Conservation (phyloP, 2,888 invertebrate genomes). For the Hololepta plana region DNA sequence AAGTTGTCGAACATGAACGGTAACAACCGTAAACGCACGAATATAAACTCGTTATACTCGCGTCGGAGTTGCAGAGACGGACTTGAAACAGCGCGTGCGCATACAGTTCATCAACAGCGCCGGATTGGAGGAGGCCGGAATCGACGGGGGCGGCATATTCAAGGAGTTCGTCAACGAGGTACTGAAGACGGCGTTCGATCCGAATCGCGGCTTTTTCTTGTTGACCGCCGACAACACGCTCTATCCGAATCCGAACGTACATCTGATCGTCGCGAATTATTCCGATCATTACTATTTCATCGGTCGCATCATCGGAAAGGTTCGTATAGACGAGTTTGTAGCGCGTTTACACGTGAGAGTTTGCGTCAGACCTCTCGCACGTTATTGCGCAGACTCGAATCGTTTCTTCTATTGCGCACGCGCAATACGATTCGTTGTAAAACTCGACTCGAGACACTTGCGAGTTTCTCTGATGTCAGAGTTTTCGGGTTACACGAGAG, state of each 20-base stretch:
- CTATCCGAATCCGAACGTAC: constrained; percentile 90
- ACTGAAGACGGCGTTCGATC: constrained; percentile 89
- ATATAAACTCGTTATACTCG: neutral
- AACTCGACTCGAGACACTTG: too few relatives aligned
- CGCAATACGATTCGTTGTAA: too few relatives aligned
- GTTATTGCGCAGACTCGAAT: too few relatives aligned
- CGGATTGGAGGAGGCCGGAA: constrained; percentile 88
- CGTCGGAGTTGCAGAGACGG: constrained; percentile 47
- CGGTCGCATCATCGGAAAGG: constrained; percentile 86
- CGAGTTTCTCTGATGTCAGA: too few relatives aligned
- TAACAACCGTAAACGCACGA: constrained; percentile 21
- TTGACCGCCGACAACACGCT: constrained; percentile 82
- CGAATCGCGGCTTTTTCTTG: constrained; percentile 83
- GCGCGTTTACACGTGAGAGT: constrained; percentile 1
- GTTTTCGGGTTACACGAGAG: too few relatives aligned
- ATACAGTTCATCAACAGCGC: constrained; percentile 81
- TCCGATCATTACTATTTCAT: constrained; percentile 86
- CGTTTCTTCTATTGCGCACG: too few relatives aligned
- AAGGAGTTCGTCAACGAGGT: constrained; percentile 89
- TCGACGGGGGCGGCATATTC: constrained; percentile 94
- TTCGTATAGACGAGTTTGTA: constrained; percentile 18
- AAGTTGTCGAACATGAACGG: constrained; percentile 81
- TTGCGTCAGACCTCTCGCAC: too few relatives aligned
- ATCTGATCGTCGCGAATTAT: constrained; percentile 69
- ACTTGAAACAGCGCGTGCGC: constrained; percentile 66